A percentile compares a stretch with the other conserved stretches of the same genome.
Conservation (phyloP, 2,797 vertebrate genomes). For the Distichodus sexfasciatus region DNA sequence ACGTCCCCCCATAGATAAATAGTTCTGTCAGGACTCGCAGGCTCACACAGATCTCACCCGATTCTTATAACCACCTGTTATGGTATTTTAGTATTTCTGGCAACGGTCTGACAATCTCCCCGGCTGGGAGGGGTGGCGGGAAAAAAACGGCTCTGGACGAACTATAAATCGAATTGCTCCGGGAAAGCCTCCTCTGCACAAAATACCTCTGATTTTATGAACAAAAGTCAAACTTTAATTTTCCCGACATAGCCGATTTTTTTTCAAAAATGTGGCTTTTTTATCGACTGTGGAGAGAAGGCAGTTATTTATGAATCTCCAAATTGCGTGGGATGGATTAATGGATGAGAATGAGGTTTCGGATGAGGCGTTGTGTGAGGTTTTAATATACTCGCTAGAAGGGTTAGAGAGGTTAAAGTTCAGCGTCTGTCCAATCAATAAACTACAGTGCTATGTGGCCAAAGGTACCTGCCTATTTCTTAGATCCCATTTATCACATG, state of each 20-base stretch:
- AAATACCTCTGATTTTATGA: conserved; percentile 41
- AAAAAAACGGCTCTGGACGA: conserved; percentile 55
- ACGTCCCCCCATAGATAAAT: conserved; percentile 52
- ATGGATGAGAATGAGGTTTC: neutral
- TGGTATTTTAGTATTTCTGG: conserved; percentile 64
- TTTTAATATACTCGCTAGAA: neutral
- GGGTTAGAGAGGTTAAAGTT: neutral
- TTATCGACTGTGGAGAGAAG: conserved; percentile 25
- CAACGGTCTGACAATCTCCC: conserved; percentile 55
- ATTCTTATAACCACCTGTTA: conserved; percentile 69
- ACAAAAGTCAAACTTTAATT: conserved; percentile 42
- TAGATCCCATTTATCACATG: neutral
- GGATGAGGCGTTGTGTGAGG: neutral
- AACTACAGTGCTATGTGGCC: neutral
- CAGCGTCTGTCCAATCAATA: conserved; percentile 6
- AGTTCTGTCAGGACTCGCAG: conserved; percentile 59
- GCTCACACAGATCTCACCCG: conserved; percentile 61
- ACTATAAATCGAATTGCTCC: conserved; percentile 57
- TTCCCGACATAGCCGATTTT: conserved; percentile 13
- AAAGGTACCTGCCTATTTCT: neutral
- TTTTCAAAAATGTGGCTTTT: conserved; percentile 19
- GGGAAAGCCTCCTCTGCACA: conserved; percentile 42
- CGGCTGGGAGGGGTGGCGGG: conserved; percentile 38
- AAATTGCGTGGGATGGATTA: neutral
- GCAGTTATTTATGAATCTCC: conserved; percentile 20